Evolutionary conservation across 2,888 invertebrate genomes (phyloP).

Genomic region (Nipponacmea schrenckii): DNA sequence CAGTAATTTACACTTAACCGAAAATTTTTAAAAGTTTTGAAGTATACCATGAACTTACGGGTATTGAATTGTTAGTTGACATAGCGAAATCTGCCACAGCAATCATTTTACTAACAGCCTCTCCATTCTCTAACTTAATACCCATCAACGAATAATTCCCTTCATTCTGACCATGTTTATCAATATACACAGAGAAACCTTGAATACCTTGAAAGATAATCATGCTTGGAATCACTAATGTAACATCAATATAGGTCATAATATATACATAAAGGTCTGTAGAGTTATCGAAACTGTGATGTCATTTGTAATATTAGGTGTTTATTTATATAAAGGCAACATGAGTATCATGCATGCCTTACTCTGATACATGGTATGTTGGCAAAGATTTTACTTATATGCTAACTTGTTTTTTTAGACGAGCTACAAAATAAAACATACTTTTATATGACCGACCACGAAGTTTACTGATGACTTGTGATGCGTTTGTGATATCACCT

Average conservation of each 20-base stretch:
- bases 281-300: background rate
- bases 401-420: background rate
- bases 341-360: no score
- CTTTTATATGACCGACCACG: constrained; percentile 75
- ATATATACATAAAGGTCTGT: background rate
- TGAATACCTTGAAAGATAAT: constrained; percentile 80
- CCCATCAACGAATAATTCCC: constrained; percentile 90
- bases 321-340: no score
- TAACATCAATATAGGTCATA: no score
- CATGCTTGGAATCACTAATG: background rate
- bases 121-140: constrained; percentile 70
- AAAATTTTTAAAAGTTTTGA: no score
- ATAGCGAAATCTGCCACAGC: constrained; percentile 40
- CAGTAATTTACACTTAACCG: no score
- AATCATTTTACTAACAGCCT: constrained; percentile 22
- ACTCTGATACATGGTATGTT: no score
- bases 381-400: no score
- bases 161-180: constrained; percentile 87
- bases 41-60: constrained; percentile 27
- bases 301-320: background rate
- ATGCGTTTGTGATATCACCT: constrained; percentile 80
- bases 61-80: constrained; percentile 37
- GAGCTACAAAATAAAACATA: constrained; percentile 29
- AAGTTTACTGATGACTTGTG: constrained; percentile 80
- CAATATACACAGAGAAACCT: constrained; percentile 91